Conservation (phyloP, 2,113 vertebrate species). For the Thalassoma bifasciatum region DNA sequence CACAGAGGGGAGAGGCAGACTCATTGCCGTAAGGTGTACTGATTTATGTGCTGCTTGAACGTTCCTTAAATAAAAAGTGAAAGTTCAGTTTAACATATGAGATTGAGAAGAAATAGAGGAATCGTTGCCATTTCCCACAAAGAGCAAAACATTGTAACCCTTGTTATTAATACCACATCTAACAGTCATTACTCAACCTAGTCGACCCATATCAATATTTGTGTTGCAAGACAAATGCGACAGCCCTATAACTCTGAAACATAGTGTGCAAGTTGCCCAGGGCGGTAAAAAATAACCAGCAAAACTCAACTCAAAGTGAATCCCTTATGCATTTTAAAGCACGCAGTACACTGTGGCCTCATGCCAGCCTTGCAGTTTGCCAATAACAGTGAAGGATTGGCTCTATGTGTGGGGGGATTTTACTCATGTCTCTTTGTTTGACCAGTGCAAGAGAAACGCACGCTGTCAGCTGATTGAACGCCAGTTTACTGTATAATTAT, state of each 20-base stretch:
- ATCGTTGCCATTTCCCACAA: constrained; percentile 6
- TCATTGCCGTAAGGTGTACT: constrained; percentile 25
- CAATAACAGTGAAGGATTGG: constrained; percentile 59
- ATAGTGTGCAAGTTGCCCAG: constrained; percentile 20
- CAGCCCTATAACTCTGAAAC: constrained; percentile 25
- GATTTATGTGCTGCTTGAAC: constrained; percentile 24
- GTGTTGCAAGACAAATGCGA: constrained; percentile 36
- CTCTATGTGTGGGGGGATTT: constrained; percentile 49
- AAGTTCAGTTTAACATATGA: background rate
- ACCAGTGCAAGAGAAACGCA: constrained; percentile 48
- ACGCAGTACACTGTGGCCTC: constrained; percentile 42
- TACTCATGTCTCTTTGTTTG: constrained; percentile 54
- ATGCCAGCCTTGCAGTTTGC: constrained; percentile 58
- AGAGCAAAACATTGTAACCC: constrained; percentile 13
- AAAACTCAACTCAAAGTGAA: constrained; percentile 43
- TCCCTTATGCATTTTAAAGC: constrained; percentile 53
- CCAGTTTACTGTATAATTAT: constrained; percentile 56
- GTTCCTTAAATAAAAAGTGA: constrained; percentile 19
- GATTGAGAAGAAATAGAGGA: background rate
- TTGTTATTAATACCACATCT: constrained; percentile 31
- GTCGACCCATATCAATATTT: constrained; percentile 45
- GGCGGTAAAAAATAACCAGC: constrained; percentile 29
- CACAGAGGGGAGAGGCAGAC: constrained; percentile 37
- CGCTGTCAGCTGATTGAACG: constrained; percentile 44
- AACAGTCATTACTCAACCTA: constrained; percentile 47